These are phyloP conservation scores for Apogon hyalosoma DNA, from an alignment of 2,797 vertebrate species.

Conservation along the genomic window DNA sequence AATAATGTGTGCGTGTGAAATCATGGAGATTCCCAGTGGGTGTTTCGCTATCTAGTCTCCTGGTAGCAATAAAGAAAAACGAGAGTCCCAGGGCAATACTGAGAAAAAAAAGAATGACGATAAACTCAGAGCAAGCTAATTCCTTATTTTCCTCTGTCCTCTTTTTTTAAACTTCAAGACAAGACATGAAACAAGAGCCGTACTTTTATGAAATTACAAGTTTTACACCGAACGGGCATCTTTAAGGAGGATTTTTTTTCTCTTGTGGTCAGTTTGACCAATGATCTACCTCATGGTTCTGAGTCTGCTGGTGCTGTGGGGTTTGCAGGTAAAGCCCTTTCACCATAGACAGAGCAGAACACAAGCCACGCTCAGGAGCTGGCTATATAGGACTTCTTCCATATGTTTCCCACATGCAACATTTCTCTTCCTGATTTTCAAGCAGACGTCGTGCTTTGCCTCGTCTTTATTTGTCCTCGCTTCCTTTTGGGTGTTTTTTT, in stretches of 20 bases:
- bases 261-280: conserved; percentile 95
- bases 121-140: conserved; percentile 70
- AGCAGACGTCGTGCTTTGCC: conserved; percentile 84
- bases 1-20: conserved; percentile 62
- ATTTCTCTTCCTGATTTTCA: conserved; percentile 78
- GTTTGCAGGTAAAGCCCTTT: conserved; percentile 97
- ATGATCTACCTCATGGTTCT: conserved; percentile 99
- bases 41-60: conserved; percentile 91
- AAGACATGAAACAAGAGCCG: conserved; percentile 67
- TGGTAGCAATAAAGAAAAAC: conserved; percentile 84
- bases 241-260: conserved; percentile 90
- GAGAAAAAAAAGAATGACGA: conserved; percentile 57
- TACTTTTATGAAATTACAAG: conserved; percentile 88
- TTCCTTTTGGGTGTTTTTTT: conserved; percentile 55
- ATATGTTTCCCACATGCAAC: conserved; percentile 67
- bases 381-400: conserved; percentile 86
- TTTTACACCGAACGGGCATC: conserved; percentile 71
- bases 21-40: conserved; percentile 88
- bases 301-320: conserved; percentile 91
- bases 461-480: conserved; percentile 65
- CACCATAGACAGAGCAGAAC: conserved; percentile 91
- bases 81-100: conserved; percentile 88
- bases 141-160: conserved; percentile 59
- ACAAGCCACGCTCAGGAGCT: conserved; percentile 97
- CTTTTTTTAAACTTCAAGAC: conserved; percentile 45